Base-by-base conservation (phyloP, 2,888 invertebrate genomes). In the Eristalis intricaria region DNA sequence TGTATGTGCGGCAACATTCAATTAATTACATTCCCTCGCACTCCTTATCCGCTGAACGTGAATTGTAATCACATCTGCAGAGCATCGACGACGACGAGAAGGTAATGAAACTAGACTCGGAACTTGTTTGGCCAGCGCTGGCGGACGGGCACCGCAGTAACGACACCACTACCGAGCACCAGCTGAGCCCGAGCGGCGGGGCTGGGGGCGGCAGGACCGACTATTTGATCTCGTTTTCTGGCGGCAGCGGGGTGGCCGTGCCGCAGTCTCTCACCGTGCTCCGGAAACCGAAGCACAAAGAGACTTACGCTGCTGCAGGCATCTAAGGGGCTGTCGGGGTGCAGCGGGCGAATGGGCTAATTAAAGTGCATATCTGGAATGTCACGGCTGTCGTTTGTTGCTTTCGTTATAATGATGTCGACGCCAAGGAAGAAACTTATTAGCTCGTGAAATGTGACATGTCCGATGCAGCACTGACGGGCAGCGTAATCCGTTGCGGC, bases 281-380 rank as follows among this genome's bases (percentile, higher is more conserved):
- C 43, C n/a, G 15, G 50, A 50, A 50, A 50, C 7, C 43, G 43
- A 50, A 50, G 50, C 50, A 50, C 19, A 50, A n/a, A 50, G 50
- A 50, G 50, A 50, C 43, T 43, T n/a, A 43, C 1, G 15, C 50
- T n/a, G 50, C 19, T 50, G 38, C 38, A 38, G 38, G 38, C 38
- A 13, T 38, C 38, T 2, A 35, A 35, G 8, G 35, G 35, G 10
- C 11, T 2, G 56, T 5, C 19, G 60, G 13, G 13, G 15, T 29
- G 60, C 26, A 60, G 60, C 26, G 63, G 58, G 22, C 15, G 19
- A 26, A n/a, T 22, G n/a, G 65, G 65, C 75, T 79, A 79, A 84
- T 75, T 75, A 75, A 84, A 84, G 84, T 79, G 74, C 73, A 79
- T 63, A 78, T 84, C 78, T 74, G 68, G 74, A 69, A 78, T 84